Conservation (phyloP, 2,113 vertebrate species). For the Chaetodon auriga region DNA sequence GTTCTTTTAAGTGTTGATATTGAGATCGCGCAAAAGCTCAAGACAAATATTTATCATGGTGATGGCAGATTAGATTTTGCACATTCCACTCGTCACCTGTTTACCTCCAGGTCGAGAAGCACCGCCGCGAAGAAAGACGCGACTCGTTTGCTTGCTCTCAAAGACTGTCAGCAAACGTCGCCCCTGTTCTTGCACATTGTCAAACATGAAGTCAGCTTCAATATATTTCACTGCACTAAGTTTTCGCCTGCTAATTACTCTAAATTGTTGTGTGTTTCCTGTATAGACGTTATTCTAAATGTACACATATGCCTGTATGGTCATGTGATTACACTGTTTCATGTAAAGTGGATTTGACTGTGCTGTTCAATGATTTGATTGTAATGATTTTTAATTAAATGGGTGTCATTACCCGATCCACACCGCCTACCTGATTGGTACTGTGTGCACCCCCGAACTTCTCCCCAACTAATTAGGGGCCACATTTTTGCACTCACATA, state of each 20-base stretch:
- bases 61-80: constrained; percentile 23
- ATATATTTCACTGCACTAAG: constrained; percentile 14
- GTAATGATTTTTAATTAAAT: constrained; percentile 59
- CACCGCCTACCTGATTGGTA: too few relatives aligned
- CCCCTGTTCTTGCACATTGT: constrained; percentile 10
- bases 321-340: constrained; percentile 44
- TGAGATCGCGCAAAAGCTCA: not conserved
- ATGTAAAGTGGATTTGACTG: constrained; percentile 31
- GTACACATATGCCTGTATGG: constrained; percentile 29
- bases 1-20: constrained; percentile 5
- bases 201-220: constrained; percentile 13
- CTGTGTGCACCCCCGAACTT: too few relatives aligned
- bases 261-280: constrained; percentile 27
- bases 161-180: not conserved
- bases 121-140: not conserved
- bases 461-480: too few relatives aligned
- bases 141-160: constrained; percentile 4
- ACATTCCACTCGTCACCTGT: constrained; percentile 35
- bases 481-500: too few relatives aligned
- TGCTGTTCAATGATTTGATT: constrained; percentile 41
- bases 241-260: constrained; percentile 50
- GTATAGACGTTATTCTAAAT: constrained; percentile 29
- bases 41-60: not conserved
- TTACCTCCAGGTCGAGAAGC: not conserved
- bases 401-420: not conserved